Evolutionary conservation across 2,888 invertebrate species (phyloP), one percentile per base, ranked within the genome.

Genomic region (Drosophila nigritarsus): DNA sequence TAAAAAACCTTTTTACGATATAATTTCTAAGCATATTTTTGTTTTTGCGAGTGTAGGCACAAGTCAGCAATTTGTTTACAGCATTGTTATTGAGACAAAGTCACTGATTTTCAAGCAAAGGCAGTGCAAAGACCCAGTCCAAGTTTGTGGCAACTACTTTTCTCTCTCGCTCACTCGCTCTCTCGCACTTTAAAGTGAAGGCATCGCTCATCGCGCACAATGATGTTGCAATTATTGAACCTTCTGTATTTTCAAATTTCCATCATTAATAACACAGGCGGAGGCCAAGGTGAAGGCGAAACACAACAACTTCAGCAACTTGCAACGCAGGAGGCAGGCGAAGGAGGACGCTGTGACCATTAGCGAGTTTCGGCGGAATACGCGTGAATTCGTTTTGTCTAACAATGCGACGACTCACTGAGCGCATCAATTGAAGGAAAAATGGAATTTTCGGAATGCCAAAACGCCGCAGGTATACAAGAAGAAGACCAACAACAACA

Each of bases 241-340:
- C 92, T 92, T 91, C 93, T 92, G 92, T 92, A 92, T 92, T 92
- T 92, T 91, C 86, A 92, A 92, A 92, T 92, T 92, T 92, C 91
- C 89, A 91, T 92, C 93, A 92, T 92, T 92, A 92, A 92, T 92
- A 92, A 90, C 92, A 89, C 93, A 92, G 91, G 90, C 92, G 91
- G 92, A 84, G 90, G 85, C 87, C 92, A 91, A 91, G 91, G 92
- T 91, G 90, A 91, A 83, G 80, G 77, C 80, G 64, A 63, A 53
- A 49, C 30, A 40, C 53, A 65, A 34, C 56, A 56, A 30, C 55
- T 55, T 40, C n/a, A 40, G 38, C 55, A 30, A 69, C 61, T 55
- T 70, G 42, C 34, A 24, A 50, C 15, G 73, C 69, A 56, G 70
- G 58, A 61, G 51, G 45, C 45, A 40, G 55, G 38, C 73, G 67